Evolutionary conservation across 2,113 vertebrate species (phyloP).

Genomic region (Hemiscyllium ocellatum): DNA sequence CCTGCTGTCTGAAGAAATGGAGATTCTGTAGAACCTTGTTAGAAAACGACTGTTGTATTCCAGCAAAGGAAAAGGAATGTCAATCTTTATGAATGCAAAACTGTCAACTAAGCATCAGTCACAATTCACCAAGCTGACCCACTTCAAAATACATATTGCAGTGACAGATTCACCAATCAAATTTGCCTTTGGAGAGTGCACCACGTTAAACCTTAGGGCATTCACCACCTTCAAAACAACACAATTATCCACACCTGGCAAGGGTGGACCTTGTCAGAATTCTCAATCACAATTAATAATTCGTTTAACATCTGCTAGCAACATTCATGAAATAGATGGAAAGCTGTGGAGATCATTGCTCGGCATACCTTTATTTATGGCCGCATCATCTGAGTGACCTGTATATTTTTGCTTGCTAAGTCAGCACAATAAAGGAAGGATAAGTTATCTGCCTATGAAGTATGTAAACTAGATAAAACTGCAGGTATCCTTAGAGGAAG

Average conservation of each 20-base stretch:
- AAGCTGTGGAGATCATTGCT: neutral
- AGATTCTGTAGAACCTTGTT: neutral
- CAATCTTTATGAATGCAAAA: neutral
- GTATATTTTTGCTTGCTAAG: neutral
- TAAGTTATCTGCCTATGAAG: neutral
- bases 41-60: neutral
- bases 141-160: neutral
- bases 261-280: neutral
- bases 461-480: neutral
- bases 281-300: neutral
- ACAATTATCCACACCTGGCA: neutral
- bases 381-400: neutral
- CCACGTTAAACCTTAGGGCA: neutral
- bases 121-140: neutral
- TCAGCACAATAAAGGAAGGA: neutral
- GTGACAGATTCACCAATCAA: neutral
- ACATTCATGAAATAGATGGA: neutral
- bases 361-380: neutral
- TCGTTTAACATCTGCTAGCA: neutral
- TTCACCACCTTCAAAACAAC: neutral
- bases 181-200: neutral
- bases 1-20: neutral
- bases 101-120: neutral
- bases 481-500: neutral
- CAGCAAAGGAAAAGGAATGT: neutral